Percentiles rank a stretch among this genome's conserved stretches.
These are phyloP conservation scores for Ranitomeya imitator DNA, from an alignment of 2,113 vertebrate species.

Conservation along the genomic window DNA sequence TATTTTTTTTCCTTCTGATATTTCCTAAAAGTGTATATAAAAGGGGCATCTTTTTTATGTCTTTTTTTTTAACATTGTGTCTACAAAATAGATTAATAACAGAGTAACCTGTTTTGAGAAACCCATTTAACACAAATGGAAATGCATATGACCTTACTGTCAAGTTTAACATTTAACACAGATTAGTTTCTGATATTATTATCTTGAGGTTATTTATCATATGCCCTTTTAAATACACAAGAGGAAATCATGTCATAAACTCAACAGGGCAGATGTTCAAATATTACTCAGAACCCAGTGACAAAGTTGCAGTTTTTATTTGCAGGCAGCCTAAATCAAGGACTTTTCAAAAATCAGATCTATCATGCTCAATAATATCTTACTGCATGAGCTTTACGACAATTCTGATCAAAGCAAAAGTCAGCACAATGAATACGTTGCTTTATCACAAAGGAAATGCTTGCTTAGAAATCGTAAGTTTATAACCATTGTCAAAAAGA, in stretches of 20 bases:
- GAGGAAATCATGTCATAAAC: constrained; percentile 20
- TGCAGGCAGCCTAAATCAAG: constrained; percentile 1
- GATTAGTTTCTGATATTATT: constrained; percentile 44
- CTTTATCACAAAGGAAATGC: background rate
- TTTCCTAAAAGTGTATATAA: background rate
- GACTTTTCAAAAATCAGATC: background rate
- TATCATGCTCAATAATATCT: background rate
- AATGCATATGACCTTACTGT: constrained; percentile 31
- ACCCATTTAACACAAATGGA: constrained; percentile 13
- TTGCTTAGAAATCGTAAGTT: background rate
- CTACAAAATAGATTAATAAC: background rate
- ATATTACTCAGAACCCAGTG: constrained; percentile 5
- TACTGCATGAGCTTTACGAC: background rate
- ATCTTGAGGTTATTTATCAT: constrained; percentile 32
- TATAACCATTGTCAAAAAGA: background rate
- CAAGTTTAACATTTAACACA: constrained; percentile 45
- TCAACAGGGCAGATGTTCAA: background rate
- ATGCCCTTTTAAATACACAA: constrained; percentile 36
- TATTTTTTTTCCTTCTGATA: background rate
- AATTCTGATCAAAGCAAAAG: background rate
- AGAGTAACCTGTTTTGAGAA: constrained; percentile 8
- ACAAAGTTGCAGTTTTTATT: background rate
- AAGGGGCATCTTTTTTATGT: too few species aligned
- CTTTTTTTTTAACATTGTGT: background rate
- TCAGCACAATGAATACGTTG: background rate